Percentiles rank a stretch among this genome's conserved stretches.
phyloP scores from a whole-genome alignment of 2,797 vertebrate species.

The Aplochiton taeniatus region DNA sequence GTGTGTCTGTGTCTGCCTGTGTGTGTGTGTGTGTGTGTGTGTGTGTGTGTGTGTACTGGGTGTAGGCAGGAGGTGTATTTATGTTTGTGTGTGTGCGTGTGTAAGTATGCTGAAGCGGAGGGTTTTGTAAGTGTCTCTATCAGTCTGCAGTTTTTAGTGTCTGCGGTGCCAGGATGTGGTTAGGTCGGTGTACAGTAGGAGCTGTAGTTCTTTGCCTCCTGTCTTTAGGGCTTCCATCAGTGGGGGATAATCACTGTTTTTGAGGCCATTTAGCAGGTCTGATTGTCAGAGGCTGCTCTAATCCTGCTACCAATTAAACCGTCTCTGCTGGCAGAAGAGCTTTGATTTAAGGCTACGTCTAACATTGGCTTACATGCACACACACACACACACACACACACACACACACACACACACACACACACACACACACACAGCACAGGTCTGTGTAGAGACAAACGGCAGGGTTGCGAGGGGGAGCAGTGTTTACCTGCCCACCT shows the following conservation, averaged over 20 bases:
- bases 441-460: not conserved
- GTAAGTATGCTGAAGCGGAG: slow-evolving; percentile 38
- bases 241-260: slow-evolving; percentile 50
- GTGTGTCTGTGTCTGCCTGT: slow-evolving; percentile 11
- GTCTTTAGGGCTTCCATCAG: slow-evolving; percentile 40
- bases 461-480: slow-evolving; percentile 56
- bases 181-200: slow-evolving; percentile 26
- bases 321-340: slow-evolving; percentile 6
- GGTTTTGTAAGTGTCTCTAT: slow-evolving; percentile 47
- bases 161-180: not conserved
- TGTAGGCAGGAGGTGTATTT: not conserved
- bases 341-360: slow-evolving; percentile 18
- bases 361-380: slow-evolving; percentile 4
- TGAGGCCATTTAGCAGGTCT: slow-evolving; percentile 39
- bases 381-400: slow-evolving; percentile 4
- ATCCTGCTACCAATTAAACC: slow-evolving; percentile 35
- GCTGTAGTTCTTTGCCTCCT: slow-evolving; percentile 9
- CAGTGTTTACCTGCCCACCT: slow-evolving; percentile 66
- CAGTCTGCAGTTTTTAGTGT: slow-evolving; percentile 20
- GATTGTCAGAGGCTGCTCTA: slow-evolving; percentile 23
- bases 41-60: not conserved
- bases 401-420: slow-evolving; percentile 14
- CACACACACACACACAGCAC: slow-evolving; percentile 7
- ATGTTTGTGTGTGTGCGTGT: slow-evolving; percentile 40
- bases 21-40: slow-evolving; percentile 32